phyloP scores from a whole-genome alignment of 2,113 vertebrate genomes.

The Lota lota region DNA sequence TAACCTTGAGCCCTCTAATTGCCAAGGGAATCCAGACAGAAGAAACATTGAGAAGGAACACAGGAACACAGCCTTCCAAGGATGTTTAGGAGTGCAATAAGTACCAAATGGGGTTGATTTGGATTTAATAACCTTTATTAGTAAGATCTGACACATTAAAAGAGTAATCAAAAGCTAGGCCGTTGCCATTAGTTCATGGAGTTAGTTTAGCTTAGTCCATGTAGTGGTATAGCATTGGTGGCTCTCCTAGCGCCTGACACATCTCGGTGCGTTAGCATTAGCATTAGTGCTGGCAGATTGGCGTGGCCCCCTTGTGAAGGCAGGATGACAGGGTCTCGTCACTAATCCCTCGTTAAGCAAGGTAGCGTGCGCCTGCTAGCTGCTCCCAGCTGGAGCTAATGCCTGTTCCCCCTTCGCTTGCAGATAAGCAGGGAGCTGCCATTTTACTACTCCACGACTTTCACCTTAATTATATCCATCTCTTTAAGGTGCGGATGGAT shows the following conservation, averaged over 20 bases:
- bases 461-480: conserved; percentile 61
- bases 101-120: too few relatives aligned
- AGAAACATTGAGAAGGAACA: too few relatives aligned
- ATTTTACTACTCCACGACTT: conserved; percentile 50
- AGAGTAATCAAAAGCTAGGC: background rate
- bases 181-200: background rate
- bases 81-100: too few relatives aligned
- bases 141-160: background rate
- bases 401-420: conserved; percentile 46
- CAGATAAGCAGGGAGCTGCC: conserved; percentile 51
- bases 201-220: background rate
- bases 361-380: conserved; percentile 35
- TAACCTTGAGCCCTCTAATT: too few relatives aligned
- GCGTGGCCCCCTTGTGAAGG: conserved; percentile 23
- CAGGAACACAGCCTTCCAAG: too few relatives aligned
- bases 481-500: conserved; percentile 19
- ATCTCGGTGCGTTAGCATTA: background rate
- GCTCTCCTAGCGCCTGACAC: too few relatives aligned
- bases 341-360: conserved; percentile 64
- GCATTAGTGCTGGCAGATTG: conserved; percentile 16
- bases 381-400: conserved; percentile 61
- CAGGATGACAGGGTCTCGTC: conserved; percentile 47
- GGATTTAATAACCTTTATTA: too few relatives aligned
- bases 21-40: too few relatives aligned
- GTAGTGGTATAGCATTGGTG: background rate